phyloP scores from a whole-genome alignment of 1,140 invertebrate species.

The Caenorhabditis latens region DNA sequence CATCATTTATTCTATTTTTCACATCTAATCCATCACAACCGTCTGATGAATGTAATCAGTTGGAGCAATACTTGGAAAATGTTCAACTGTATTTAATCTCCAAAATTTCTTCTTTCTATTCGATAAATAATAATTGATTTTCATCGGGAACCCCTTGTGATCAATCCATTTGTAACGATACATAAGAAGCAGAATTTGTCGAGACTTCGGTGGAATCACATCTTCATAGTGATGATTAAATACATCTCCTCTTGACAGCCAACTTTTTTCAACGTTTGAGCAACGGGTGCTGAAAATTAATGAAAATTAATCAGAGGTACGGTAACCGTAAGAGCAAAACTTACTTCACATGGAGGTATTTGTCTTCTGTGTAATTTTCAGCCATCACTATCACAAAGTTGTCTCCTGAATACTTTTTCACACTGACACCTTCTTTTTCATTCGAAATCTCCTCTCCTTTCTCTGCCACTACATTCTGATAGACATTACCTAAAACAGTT shows the following conservation, averaged over 20 bases:
- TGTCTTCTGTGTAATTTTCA: not conserved
- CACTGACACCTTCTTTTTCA: not conserved
- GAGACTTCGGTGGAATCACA: not conserved
- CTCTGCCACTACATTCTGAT: not conserved
- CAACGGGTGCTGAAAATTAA: not conserved
- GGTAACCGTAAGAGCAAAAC: not conserved
- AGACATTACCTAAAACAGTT: not conserved
- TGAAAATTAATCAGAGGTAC: too few species aligned
- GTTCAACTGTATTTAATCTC: not conserved
- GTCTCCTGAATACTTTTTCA: not conserved
- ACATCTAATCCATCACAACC: not conserved
- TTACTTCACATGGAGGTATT: not conserved
- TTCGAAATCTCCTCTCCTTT: not conserved
- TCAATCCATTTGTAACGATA: not conserved
- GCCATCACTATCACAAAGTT: not conserved
- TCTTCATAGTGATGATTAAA: not conserved
- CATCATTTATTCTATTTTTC: too few species aligned
- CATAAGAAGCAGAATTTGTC: not conserved
- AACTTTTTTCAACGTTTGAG: not conserved
- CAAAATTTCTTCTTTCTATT: not conserved
- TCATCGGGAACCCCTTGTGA: not conserved
- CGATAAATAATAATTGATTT: not conserved
- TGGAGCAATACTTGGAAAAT: not conserved
- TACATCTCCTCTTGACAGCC: not conserved
- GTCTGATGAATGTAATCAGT: not conserved